Base-by-base conservation (phyloP, 2,888 invertebrate species). In the Argyresthia goedartella region DNA sequence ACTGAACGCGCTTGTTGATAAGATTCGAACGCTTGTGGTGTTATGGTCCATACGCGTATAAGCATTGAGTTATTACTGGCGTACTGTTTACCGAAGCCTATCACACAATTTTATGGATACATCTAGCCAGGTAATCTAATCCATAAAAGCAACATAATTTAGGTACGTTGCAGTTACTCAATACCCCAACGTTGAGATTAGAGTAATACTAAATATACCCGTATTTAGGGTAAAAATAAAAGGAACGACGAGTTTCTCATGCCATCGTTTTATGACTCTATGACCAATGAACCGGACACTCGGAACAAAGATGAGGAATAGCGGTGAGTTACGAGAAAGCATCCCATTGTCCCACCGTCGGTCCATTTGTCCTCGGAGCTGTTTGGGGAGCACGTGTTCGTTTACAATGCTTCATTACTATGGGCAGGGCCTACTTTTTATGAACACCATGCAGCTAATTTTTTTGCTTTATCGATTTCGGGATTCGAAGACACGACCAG, bases 271-370 rank as follows among this genome's bases (percentile, higher is more conserved):
- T 50, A 34, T 52, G 55, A 53, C 54, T 55, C 53, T 41, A 54
- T 57, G 53, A 55, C 55, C 56, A 55, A 47, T 47, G 35, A n/a
- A 52, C 50, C 52, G 51, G 51, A 47, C 47, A 54, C 15, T 34
- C 14, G 47, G 53, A 57, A 59, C 56, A 60, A 58, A 55, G 55
- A 53, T 52, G 50, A 48, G 57, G 41, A 49, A 56, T 56, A 59
- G 55, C 55, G 56, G 56, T 59, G 59, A 57, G 58, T 60, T 60
- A 60, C 59, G 57, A 56, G 54, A 52, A 58, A 57, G 56, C 57
- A 50, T 14, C 53, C 35, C 54, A 59, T 59, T 57, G 59, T 60
- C 56, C 56, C 50, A 43, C 52, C 54, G 53, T 58, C 54, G 11
- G 43, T 16, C 44, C 44, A 33, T 35, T 35, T 57, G 53, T 58